Evolutionary conservation across 2,888 invertebrate species (phyloP), one percentile per base, ranked within the genome.

Genomic region (Artemia sinica): DNA sequence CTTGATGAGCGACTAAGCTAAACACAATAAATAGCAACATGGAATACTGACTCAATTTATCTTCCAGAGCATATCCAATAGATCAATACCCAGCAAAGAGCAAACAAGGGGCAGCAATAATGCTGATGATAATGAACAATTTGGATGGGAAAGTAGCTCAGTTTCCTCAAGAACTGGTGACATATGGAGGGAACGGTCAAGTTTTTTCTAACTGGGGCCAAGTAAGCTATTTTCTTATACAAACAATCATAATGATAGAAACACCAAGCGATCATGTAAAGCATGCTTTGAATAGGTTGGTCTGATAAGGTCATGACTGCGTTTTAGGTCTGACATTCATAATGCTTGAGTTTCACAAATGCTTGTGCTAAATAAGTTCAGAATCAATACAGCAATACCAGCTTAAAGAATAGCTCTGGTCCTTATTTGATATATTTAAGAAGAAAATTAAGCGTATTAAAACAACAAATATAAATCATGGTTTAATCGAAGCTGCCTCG

Each of bases 121-220:
- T 83, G 78, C 80, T 82, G 68, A 84, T 84, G 84, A 82, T 84
- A 71, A 79, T 83, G 78, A 84, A 84, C 75, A 84, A 84, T 74
- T 77, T 84, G 73, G 84, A 84, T 74, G 81, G 80, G 3, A 74
- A 75, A 41, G 83, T 84, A n/a, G 83, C 83, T 5, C 83, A 83
- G 75, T 84, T 82, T 74, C 84, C 84, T 4, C 80, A 84, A 68
- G 84, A 84, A 73, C 75, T 84, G 49, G 82, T 84, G 49, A 84
- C 84, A 1, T 84, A 84, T 74, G 84, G 84, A 2, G 84, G 83
- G 10, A 84, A 84, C 74, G 84, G 84, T 2, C 84, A 84, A 75
- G 83, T 82, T 1, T 82, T 84, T 74, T 81, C 81, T 66, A 84
- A 84, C 75, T 84, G 84, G 84, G 82, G 82, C 1, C 83, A 82